Evolutionary conservation across 2,113 vertebrate genomes (phyloP), one percentile per base, ranked within the genome.

Genomic region (Apodemus sylvaticus): DNA sequence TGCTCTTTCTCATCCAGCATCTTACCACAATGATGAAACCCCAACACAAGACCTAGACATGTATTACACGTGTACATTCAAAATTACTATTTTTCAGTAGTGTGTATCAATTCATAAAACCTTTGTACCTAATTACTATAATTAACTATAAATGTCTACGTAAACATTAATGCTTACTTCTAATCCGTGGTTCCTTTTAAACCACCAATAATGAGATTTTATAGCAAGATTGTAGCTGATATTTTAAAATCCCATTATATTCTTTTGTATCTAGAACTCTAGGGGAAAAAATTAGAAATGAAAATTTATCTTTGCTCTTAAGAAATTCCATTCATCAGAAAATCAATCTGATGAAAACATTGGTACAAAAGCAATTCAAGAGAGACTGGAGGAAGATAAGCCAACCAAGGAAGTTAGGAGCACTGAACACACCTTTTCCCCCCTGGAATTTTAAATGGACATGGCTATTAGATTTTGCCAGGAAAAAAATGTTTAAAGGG

Each of bases 401-500:
- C 42, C 78, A 31, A 70, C 31, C 7, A 31, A 34, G 7, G 55
- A 34, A 3, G 2, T 13, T 53, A 77, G 77, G 11, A 88, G 45
- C 86, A 97, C 95, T 91, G 17, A 89, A 34, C 0, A 0, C 89
- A 82, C 81, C 86, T 68, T 97, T 3, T 13, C 45, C 88, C 26
- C 76, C 13, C 36, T 81, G 97, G 89, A 97, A 2, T 85, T 70
- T 96, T 97, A 89, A 34, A 58, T 94, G 77, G 81, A 92, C 0
- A 0, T 94, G 0, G 22, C 90, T 64, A 42, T 88, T 97, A 92
- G 62, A 96, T 97, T 97, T 97, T 86, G 95, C 90, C 82, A 71
- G 93, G 36, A 60, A 82, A 97, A 73, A 97, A 97, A 97, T 70
- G 4, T 68, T 96, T 95, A 86, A 1, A 83, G 91, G 20, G 13